Evolutionary conservation across 2,797 vertebrate genomes (phyloP), one percentile per base, ranked within the genome.

Genomic region (Sebastes nivosus): DNA sequence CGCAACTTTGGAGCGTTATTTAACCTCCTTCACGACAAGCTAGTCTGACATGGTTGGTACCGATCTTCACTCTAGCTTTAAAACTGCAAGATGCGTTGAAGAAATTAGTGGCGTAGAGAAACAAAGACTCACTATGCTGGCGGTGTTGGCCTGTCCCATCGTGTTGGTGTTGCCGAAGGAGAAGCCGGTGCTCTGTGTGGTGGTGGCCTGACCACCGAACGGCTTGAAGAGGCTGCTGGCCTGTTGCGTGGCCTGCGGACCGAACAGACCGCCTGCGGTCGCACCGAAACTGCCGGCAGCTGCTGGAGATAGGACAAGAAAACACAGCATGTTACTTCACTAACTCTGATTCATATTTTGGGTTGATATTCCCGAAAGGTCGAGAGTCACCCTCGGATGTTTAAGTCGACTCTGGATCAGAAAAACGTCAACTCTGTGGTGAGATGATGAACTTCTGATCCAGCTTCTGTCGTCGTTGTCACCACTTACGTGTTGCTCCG

Each of bases 221-320:
- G 98, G 97, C 77, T 99, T 99, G 73, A 99, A 99, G 9, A 99
- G 95, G 73, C 97, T 98, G 1, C 87, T 90, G 6, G 30, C 93
- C 89, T 66, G 84, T 6, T 71, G 93, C 16, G 63, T 2, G 14
- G 63, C 34, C 36, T 94, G 87, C 60, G 94, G 96, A 6, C 96
- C 96, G 32, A 99, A 99, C 22, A 99, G 95, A 1, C 97, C 85
- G 0, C 96, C 96, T 0, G 97, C 92, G 29, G 95, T 91, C 0
- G 97, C 81, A 0, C 97, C 97, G 55, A 99, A 99, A n/a, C 95
- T 96, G 0, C 96, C 95, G 0, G 78, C 9, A 1, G 88, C 89
- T 81, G 75, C 18, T 71, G 0, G 4, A 9, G 32, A 57, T 4
- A 50, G 1, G 9, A 77, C 5, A n/a, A 8, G 79, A 3, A 81